Conservation (phyloP, 1,140 invertebrate genomes). For the Penaeus japonicus region DNA sequence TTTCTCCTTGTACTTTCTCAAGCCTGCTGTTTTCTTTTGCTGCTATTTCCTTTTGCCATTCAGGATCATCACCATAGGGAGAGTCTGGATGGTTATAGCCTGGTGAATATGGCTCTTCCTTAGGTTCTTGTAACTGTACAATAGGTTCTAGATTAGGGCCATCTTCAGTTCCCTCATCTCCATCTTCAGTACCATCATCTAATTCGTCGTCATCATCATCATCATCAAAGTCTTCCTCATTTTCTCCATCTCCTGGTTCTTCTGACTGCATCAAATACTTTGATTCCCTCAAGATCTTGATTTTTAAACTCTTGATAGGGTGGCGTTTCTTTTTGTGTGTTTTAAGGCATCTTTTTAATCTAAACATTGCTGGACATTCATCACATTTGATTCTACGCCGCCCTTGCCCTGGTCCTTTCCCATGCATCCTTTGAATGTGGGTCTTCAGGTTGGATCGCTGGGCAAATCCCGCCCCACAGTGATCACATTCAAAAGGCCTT, state of each 20-base stretch:
- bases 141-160: constrained; percentile 46
- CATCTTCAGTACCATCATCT: constrained; percentile 35
- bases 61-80: constrained; percentile 25
- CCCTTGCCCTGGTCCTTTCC: constrained; percentile 31
- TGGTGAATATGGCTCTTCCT: constrained; percentile 52
- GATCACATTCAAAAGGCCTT: constrained; percentile 59
- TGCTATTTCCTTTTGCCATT: constrained; percentile 35
- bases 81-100: constrained; percentile 31
- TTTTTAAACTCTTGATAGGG: constrained; percentile 58
- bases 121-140: constrained; percentile 54
- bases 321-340: constrained; percentile 59
- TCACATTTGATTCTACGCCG: constrained; percentile 55
- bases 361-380: constrained; percentile 58
- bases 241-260: constrained; percentile 14
- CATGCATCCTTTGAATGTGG: constrained; percentile 58
- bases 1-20: not conserved
- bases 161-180: constrained; percentile 41
- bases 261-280: constrained; percentile 56
- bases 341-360: constrained; percentile 57
- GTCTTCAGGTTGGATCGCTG: constrained; percentile 58
- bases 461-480: constrained; percentile 59
- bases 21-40: not conserved
- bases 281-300: constrained; percentile 58
- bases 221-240: not conserved
- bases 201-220: constrained; percentile 2